These are phyloP conservation scores for Conops quadrifasciatus DNA, from an alignment of 2,888 invertebrate genomes.

Conservation along the genomic window DNA sequence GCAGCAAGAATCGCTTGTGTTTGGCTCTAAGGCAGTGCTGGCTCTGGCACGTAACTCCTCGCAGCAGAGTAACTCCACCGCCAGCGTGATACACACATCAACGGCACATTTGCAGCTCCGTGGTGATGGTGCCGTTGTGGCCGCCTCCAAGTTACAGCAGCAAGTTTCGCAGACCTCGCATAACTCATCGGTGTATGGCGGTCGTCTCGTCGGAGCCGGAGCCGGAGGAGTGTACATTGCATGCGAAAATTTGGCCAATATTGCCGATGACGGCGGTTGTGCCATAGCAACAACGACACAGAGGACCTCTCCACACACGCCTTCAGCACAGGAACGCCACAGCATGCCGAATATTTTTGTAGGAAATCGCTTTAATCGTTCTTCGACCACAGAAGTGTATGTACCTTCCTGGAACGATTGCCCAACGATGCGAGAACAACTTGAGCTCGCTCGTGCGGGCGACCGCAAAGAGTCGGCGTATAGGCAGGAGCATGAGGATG, in stretches of 20 bases:
- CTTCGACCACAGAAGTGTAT: conserved; percentile 68
- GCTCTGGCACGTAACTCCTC: conserved; percentile 58
- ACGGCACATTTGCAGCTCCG: conserved; percentile 66
- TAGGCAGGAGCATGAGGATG: conserved; percentile 23
- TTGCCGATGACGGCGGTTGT: conserved; percentile 68
- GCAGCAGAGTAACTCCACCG: conserved; percentile 48
- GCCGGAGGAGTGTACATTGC: conserved; percentile 69
- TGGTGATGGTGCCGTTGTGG: conserved; percentile 44
- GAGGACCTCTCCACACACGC: conserved; percentile 62
- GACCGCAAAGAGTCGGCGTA: conserved; percentile 44
- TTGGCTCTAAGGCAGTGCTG: conserved; percentile 61
- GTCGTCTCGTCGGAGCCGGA: conserved; percentile 66
- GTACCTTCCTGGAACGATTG: conserved; percentile 67
- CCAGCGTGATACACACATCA: conserved; percentile 65
- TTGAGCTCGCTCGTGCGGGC: conserved; percentile 42
- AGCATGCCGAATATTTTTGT: conserved; percentile 75
- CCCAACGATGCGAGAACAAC: conserved; percentile 54
- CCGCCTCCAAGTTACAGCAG: conserved; percentile 47
- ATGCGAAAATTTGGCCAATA: conserved; percentile 74
- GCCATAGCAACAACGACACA: conserved; percentile 54
- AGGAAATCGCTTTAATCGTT: conserved; percentile 69
- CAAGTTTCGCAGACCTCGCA: conserved; percentile 73
- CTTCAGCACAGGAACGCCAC: conserved; percentile 66
- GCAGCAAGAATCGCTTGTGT: conserved; percentile 61
- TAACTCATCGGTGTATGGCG: conserved; percentile 69